Conservation (phyloP, 2,797 vertebrate species). For the Etheostoma nigrum region DNA sequence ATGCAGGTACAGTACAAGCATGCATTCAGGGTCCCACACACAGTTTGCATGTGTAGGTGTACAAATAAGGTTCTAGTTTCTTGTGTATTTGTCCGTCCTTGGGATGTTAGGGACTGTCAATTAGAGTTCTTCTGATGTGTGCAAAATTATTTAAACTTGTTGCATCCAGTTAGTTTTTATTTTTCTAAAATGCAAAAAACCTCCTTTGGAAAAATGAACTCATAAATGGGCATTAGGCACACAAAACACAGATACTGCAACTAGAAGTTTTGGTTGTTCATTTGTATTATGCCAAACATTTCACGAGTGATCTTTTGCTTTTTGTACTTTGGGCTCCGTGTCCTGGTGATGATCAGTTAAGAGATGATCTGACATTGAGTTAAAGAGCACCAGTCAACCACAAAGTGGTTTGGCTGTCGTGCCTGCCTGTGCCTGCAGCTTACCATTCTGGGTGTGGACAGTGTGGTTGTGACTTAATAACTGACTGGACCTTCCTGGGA, state of each 20-base stretch:
- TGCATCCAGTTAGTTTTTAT: not conserved
- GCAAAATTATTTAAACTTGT: slow-evolving; percentile 16
- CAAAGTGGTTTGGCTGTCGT: slow-evolving; percentile 61
- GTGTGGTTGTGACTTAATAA: slow-evolving; percentile 80
- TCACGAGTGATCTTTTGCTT: not conserved
- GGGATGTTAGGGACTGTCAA: not conserved
- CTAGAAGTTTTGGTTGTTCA: not conserved
- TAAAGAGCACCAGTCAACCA: slow-evolving; percentile 48
- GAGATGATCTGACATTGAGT: slow-evolving; percentile 42
- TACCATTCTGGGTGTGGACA: slow-evolving; percentile 76
- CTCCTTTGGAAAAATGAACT: not conserved
- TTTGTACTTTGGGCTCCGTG: slow-evolving; percentile 20
- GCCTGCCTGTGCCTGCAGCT: slow-evolving; percentile 49
- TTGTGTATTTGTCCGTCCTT: not conserved
- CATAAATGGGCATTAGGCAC: not conserved
- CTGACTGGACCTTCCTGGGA: slow-evolving; percentile 70
- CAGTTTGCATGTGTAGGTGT: not conserved
- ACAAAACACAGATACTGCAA: not conserved
- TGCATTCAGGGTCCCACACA: not conserved
- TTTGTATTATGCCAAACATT: slow-evolving; percentile 1
- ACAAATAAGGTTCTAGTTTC: not conserved
- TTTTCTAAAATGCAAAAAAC: not conserved
- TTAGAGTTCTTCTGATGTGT: not conserved
- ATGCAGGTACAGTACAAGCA: slow-evolving; percentile 7
- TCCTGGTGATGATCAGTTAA: slow-evolving; percentile 37